phyloP scores from a whole-genome alignment of 2,113 vertebrate genomes.

The Siniperca chuatsi region DNA sequence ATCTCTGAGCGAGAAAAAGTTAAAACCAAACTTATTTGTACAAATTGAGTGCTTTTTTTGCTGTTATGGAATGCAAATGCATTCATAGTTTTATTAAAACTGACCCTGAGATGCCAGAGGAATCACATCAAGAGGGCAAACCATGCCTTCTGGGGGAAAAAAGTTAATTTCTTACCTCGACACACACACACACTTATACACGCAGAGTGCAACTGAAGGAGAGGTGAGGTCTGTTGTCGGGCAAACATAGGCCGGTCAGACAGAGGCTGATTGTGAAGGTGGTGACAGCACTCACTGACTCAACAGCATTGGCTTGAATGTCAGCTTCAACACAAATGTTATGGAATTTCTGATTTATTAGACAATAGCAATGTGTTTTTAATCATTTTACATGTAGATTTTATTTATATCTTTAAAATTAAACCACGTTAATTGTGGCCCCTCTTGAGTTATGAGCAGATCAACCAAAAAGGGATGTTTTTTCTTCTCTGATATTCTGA shows the following conservation, averaged over 20 bases:
- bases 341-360: background rate
- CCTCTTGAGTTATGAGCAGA: background rate
- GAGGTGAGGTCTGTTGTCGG: slow-evolving; percentile 60
- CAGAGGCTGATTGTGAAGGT: slow-evolving; percentile 73
- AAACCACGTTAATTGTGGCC: background rate
- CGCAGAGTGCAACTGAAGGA: slow-evolving; percentile 47
- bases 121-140: slow-evolving; percentile 40
- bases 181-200: slow-evolving; percentile 13
- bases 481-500: background rate
- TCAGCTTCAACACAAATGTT: background rate
- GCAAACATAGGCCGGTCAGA: slow-evolving; percentile 40
- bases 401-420: background rate
- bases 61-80: background rate
- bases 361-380: background rate
- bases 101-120: slow-evolving; percentile 21
- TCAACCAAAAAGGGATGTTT: background rate
- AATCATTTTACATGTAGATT: background rate
- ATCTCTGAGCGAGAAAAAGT: background rate
- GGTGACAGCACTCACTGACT: slow-evolving; percentile 52
- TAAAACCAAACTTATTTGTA: background rate
- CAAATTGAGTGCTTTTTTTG: background rate
- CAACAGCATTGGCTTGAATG: background rate
- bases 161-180: slow-evolving; percentile 68
- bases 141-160: slow-evolving; percentile 45
- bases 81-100: slow-evolving; percentile 31